phyloP scores from a whole-genome alignment of 1,140 invertebrate species.

The Drosophila setifemur region DNA sequence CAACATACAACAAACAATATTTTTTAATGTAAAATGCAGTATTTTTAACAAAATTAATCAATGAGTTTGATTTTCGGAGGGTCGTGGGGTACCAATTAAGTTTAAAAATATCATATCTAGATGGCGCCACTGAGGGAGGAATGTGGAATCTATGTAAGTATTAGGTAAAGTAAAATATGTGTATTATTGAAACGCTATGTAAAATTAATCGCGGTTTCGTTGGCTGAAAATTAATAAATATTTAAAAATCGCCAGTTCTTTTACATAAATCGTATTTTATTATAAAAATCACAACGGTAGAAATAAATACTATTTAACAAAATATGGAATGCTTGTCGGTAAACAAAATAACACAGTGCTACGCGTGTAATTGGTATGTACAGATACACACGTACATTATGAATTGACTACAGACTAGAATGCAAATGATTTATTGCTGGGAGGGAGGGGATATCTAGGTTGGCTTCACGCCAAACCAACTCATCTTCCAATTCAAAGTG shows the following conservation, averaged over 20 bases:
- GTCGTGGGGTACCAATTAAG: neutral
- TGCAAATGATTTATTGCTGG: slow-evolving; percentile 37
- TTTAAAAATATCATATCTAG: neutral
- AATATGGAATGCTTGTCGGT: slow-evolving; percentile 43
- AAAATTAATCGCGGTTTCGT: neutral
- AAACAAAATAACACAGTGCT: slow-evolving; percentile 49
- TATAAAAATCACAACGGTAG: slow-evolving; percentile 55
- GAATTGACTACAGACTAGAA: slow-evolving; percentile 47
- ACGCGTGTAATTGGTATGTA: slow-evolving; percentile 38
- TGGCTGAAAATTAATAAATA: neutral
- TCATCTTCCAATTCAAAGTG: slow-evolving; percentile 94
- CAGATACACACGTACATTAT: slow-evolving; percentile 39
- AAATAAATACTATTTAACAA: slow-evolving; percentile 57
- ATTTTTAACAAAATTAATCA: slow-evolving; percentile 45
- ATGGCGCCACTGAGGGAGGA: neutral
- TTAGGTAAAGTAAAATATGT: neutral
- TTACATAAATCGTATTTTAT: slow-evolving; percentile 40
- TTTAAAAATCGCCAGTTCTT: neutral
- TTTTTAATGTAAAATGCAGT: slow-evolving; percentile 60
- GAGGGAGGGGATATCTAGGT: slow-evolving; percentile 73
- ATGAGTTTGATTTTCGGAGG: neutral
- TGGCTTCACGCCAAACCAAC: slow-evolving; percentile 90
- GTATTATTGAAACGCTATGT: too few species aligned
- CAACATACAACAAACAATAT: slow-evolving; percentile 36
- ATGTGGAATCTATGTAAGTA: neutral